These are phyloP conservation scores for Drosophila prolongata DNA, from an alignment of 2,888 invertebrate species.

Conservation along the genomic window DNA sequence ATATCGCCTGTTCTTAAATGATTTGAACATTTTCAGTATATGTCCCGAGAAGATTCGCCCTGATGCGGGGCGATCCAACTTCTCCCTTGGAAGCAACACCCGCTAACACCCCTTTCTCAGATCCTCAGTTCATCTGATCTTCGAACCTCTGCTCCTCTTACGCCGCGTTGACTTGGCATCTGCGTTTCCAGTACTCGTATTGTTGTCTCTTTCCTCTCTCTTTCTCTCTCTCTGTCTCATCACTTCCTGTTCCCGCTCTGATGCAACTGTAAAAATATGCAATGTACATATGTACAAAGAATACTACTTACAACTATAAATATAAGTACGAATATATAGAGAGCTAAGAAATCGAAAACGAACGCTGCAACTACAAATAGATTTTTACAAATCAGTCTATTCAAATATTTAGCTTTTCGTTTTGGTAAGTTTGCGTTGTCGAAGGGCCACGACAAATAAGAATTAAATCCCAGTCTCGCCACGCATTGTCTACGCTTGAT, in stretches of 20 bases:
- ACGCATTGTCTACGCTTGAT: slow-evolving; percentile 30
- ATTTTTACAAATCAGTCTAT: slow-evolving; percentile 39
- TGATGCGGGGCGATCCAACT: slow-evolving; percentile 8
- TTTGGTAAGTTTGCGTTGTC: slow-evolving; percentile 73
- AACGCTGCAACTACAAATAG: slow-evolving; percentile 50
- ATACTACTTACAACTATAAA: slow-evolving; percentile 30
- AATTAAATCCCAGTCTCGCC: slow-evolving; percentile 31
- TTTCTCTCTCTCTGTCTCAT: slow-evolving; percentile 44
- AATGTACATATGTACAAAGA: slow-evolving; percentile 47
- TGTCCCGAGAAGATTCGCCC: slow-evolving; percentile 9
- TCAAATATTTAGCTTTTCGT: slow-evolving; percentile 60
- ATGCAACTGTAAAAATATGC: slow-evolving; percentile 56
- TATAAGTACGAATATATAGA: slow-evolving; percentile 8
- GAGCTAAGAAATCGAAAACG: slow-evolving; percentile 27
- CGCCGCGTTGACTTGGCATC: slow-evolving; percentile 58
- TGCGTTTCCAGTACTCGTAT: slow-evolving; percentile 54
- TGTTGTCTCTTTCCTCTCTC: slow-evolving; percentile 46
- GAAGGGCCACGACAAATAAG: slow-evolving; percentile 27
- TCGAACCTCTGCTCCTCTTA: slow-evolving; percentile 37
- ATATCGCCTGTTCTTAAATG: slow-evolving; percentile 16
- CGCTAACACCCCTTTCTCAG: slow-evolving; percentile 37
- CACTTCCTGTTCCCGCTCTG: slow-evolving; percentile 53
- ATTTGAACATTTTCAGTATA: slow-evolving; percentile 21
- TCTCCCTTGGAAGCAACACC: background rate
- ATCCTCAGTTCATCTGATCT: slow-evolving; percentile 62